A percentile compares a stretch with the other conserved stretches of the same genome.
Conservation (phyloP, 1,140 invertebrate species). For the Brevipalpus yothersi region DNA sequence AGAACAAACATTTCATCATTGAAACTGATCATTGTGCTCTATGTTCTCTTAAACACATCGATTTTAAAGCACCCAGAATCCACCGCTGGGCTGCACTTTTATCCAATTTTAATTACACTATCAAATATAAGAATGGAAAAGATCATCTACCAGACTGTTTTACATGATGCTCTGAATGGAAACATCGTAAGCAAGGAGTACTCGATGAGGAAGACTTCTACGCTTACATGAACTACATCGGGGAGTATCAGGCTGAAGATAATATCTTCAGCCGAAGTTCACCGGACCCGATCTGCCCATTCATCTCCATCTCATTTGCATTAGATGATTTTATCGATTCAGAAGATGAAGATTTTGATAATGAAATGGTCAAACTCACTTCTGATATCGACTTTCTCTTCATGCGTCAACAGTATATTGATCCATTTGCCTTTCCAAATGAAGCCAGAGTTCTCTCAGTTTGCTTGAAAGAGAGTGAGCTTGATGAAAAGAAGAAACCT, state of each 20-base stretch:
- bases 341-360: not conserved
- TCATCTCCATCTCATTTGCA: too few relatives aligned
- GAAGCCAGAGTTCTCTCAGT: too few relatives aligned
- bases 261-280: not conserved
- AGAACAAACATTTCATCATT: constrained; percentile 24
- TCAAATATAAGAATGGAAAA: constrained; percentile 9
- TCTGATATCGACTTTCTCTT: too few relatives aligned
- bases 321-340: not conserved
- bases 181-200: not conserved
- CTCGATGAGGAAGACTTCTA: not conserved
- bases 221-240: not conserved
- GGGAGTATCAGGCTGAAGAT: not conserved
- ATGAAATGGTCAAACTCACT: not conserved
- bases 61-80: constrained; percentile 20
- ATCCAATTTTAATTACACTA: constrained; percentile 22
- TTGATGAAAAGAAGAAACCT: not conserved
- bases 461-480: too few relatives aligned
- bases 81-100: constrained; percentile 24
- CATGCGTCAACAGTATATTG: too few relatives aligned
- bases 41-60: constrained; percentile 21
- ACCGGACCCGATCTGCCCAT: not conserved
- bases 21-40: constrained; percentile 26
- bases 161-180: not conserved
- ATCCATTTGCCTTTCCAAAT: too few relatives aligned
- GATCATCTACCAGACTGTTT: not conserved